phyloP scores from a whole-genome alignment of 2,113 vertebrate species.

The Grammatotria lemairii region DNA sequence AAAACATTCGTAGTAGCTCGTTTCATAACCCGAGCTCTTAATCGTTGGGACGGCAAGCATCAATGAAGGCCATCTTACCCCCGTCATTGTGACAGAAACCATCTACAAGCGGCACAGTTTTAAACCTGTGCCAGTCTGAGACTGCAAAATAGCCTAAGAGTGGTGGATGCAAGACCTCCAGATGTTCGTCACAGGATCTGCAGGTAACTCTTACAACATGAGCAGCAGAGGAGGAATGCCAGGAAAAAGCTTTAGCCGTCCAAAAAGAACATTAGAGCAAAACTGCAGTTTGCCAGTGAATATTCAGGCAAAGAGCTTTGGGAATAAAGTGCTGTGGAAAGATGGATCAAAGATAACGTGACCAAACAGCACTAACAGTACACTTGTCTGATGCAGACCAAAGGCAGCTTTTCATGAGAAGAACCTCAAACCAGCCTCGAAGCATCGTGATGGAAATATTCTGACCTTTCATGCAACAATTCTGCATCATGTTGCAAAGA shows the following conservation, averaged over 20 bases:
- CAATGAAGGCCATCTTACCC: neutral
- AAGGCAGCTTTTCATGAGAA: neutral
- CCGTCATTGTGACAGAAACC: neutral
- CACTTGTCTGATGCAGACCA: neutral
- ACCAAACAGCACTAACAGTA: neutral
- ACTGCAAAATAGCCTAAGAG: neutral
- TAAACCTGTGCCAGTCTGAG: neutral
- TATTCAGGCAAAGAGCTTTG: neutral
- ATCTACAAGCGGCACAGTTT: neutral
- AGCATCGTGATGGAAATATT: neutral
- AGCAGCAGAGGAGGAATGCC: neutral
- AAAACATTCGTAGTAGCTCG: neutral
- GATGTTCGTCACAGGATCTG: neutral
- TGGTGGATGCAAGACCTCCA: neutral
- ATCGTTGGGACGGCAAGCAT: accelerated
- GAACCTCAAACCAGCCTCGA: neutral
- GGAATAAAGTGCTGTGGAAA: neutral
- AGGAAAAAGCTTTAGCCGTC: neutral
- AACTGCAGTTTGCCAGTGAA: neutral
- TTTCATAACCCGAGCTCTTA: neutral
- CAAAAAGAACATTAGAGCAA: neutral
- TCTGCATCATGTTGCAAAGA: neutral
- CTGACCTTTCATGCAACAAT: neutral
- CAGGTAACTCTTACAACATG: neutral
- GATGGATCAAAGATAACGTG: neutral